A percentile compares a stretch with the other conserved stretches of the same genome.
These are phyloP conservation scores for Zelostemma sp. DNA, from an alignment of 1,140 invertebrate genomes.

Conservation along the genomic window DNA sequence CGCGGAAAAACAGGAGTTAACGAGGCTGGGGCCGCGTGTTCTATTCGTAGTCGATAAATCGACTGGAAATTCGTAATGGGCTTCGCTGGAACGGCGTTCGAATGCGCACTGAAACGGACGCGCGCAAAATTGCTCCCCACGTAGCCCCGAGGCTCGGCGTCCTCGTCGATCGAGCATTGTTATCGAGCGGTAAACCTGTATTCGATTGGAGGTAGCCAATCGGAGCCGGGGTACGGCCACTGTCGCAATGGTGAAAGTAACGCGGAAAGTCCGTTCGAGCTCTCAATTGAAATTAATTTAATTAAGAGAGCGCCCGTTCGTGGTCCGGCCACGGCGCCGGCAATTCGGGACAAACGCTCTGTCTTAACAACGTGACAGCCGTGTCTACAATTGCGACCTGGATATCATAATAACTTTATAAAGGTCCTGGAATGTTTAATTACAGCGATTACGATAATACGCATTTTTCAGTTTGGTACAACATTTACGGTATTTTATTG, in stretches of 20 bases:
- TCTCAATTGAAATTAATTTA: constrained; percentile 64
- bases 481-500: too few species aligned
- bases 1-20: background rate
- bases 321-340: constrained; percentile 15
- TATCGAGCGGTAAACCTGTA: constrained; percentile 52
- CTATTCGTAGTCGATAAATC: constrained; percentile 52
- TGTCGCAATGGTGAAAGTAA: constrained; percentile 65
- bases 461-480: too few species aligned
- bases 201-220: constrained; percentile 50
- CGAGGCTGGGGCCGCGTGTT: constrained; percentile 30
- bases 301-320: constrained; percentile 54
- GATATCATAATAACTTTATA: constrained; percentile 39
- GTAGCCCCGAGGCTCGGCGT: constrained; percentile 49
- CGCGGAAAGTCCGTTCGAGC: constrained; percentile 47
- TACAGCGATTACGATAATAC: too few species aligned
- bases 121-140: constrained; percentile 44
- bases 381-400: constrained; percentile 1
- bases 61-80: constrained; percentile 51
- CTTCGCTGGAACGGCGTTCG: background rate
- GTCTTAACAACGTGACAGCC: constrained; percentile 28
- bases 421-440: constrained; percentile 16
- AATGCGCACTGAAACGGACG: constrained; percentile 19
- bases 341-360: constrained; percentile 16
- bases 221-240: constrained; percentile 23
- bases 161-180: constrained; percentile 58